Conservation (phyloP, 2,113 vertebrate genomes). For the Petroica traversi region DNA sequence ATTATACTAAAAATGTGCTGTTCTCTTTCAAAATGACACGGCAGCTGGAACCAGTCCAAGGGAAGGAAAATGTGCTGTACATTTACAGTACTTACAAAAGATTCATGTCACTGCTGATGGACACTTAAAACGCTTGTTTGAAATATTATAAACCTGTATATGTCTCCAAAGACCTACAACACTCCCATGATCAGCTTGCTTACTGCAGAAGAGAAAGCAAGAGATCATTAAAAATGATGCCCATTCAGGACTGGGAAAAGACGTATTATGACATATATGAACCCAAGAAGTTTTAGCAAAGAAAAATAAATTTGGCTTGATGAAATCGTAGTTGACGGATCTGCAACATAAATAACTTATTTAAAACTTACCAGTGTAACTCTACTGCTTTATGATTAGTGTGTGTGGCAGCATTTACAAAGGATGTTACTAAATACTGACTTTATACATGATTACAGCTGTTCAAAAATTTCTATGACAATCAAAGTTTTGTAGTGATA, state of each 20-base stretch:
- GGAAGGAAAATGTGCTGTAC: conserved; percentile 56
- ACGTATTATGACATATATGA: not conserved
- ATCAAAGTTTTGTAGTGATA: conserved; percentile 49
- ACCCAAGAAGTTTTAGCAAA: not conserved
- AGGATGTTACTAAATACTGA: conserved; percentile 46
- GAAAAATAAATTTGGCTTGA: not conserved
- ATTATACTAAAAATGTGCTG: conserved; percentile 49
- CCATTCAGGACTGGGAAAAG: not conserved
- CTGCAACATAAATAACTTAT: not conserved
- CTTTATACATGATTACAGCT: conserved; percentile 49
- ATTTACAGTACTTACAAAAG: conserved; percentile 68
- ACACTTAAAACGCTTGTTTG: conserved; percentile 40
- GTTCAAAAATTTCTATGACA: conserved; percentile 24
- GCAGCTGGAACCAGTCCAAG: conserved; percentile 59
- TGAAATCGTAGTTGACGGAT: not conserved
- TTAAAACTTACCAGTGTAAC: conserved; percentile 35
- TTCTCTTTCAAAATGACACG: conserved; percentile 51
- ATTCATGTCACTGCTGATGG: conserved; percentile 34
- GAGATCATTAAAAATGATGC: not conserved
- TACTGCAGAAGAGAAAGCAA: conserved; percentile 19
- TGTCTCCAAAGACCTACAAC: conserved; percentile 26
- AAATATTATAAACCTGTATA: not conserved
- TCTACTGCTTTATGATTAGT: conserved; percentile 15
- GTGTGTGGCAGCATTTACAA: conserved; percentile 56
- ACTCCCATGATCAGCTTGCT: not conserved